A percentile compares a stretch with the other conserved stretches of the same genome.
Evolutionary conservation across 2,797 vertebrate genomes (phyloP).

Genomic region (Tiaroga cobitis): DNA sequence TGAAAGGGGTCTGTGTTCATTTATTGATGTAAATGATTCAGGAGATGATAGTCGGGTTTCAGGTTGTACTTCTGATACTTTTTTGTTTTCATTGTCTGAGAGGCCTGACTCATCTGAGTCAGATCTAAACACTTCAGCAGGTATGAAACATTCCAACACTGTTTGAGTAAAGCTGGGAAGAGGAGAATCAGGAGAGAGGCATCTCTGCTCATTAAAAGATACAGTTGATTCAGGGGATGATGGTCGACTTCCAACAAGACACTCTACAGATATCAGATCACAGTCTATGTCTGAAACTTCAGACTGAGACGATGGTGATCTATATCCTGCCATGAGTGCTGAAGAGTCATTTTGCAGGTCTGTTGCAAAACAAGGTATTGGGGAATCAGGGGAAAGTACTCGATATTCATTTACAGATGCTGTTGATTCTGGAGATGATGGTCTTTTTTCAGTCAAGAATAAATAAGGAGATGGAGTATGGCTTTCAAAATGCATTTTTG

Average conservation of each 20-base stretch:
- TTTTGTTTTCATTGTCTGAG: slow-evolving; percentile 55
- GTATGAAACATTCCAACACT: slow-evolving; percentile 44
- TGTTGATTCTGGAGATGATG: slow-evolving; percentile 53
- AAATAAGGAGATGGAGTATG: slow-evolving; percentile 41
- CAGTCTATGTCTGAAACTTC: slow-evolving; percentile 51
- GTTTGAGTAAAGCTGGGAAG: slow-evolving; percentile 63
- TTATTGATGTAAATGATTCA: slow-evolving; percentile 59
- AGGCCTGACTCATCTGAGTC: slow-evolving; percentile 61
- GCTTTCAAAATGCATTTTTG: slow-evolving; percentile 53
- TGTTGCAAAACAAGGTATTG: slow-evolving; percentile 56
- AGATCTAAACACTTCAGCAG: slow-evolving; percentile 26
- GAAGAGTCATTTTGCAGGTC: slow-evolving; percentile 51
- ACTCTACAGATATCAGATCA: slow-evolving; percentile 45
- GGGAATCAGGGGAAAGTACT: slow-evolving; percentile 64
- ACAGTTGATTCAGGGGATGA: slow-evolving; percentile 56
- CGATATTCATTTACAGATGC: slow-evolving; percentile 55
- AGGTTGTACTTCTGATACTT: slow-evolving; percentile 16
- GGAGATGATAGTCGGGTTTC: slow-evolving; percentile 63
- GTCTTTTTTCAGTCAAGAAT: slow-evolving; percentile 41
- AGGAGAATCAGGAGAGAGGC: slow-evolving; percentile 69
- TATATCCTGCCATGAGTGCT: slow-evolving; percentile 2
- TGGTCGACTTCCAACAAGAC: slow-evolving; percentile 38
- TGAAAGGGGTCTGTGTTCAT: slow-evolving; percentile 55
- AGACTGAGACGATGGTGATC: slow-evolving; percentile 48
- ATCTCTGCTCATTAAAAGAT: slow-evolving; percentile 56